Percentiles rank a stretch among this genome's conserved stretches.
Evolutionary conservation across 2,797 vertebrate genomes (phyloP).

Genomic region (Callimico goeldii): DNA sequence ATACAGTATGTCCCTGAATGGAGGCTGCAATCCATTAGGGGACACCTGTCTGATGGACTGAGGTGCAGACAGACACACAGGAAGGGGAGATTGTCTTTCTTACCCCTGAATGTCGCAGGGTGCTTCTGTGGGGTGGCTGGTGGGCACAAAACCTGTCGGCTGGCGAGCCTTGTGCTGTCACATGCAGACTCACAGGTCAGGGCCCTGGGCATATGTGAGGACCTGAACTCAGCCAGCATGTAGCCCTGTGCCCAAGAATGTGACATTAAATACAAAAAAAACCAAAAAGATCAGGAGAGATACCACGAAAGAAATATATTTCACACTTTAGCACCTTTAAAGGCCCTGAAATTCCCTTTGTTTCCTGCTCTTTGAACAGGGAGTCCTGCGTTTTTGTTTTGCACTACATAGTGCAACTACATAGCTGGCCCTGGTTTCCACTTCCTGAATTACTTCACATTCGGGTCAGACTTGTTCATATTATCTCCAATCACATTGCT

Average conservation of each 20-base stretch:
- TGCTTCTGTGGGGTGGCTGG: neutral
- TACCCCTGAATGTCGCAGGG: rapidly evolving
- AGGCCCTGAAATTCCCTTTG: neutral
- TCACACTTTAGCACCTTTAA: neutral
- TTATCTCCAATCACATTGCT: neutral
- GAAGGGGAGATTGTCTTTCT: neutral
- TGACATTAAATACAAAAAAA: neutral
- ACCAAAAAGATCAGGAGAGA: neutral
- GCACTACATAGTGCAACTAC: neutral
- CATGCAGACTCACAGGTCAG: neutral
- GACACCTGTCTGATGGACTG: neutral
- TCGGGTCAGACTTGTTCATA: neutral
- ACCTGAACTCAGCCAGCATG: neutral
- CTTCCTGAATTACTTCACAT: neutral
- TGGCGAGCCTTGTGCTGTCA: no score
- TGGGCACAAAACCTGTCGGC: neutral
- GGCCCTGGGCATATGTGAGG: neutral
- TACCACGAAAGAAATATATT: neutral
- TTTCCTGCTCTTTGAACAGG: neutral
- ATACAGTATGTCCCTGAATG: neutral
- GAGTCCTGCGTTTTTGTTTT: neutral
- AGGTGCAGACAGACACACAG: no score
- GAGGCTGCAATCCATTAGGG: neutral
- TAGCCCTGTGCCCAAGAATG: neutral
- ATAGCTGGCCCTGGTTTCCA: neutral